phyloP scores from a whole-genome alignment of 2,113 vertebrate genomes.

The Rhizomys pruinosus region DNA sequence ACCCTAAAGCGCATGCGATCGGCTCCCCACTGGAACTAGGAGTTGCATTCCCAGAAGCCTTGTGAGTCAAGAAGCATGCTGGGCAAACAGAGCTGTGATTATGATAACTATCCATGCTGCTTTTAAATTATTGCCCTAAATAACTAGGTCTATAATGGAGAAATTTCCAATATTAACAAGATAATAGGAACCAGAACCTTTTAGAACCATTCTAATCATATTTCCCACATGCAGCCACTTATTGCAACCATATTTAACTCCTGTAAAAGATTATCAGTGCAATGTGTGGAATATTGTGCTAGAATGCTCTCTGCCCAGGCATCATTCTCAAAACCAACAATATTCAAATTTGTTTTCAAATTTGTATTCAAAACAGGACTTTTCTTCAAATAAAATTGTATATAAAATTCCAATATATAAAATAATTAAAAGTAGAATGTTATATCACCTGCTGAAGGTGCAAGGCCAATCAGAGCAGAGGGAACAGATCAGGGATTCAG shows the following conservation, averaged over 20 bases:
- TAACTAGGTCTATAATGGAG: background rate
- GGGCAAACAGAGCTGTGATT: background rate
- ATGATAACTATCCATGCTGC: background rate
- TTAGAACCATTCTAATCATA: background rate
- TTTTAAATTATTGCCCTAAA: background rate
- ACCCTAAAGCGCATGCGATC: background rate
- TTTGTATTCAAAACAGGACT: background rate
- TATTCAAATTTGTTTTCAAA: slow-evolving; percentile 33
- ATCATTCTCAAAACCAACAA: background rate
- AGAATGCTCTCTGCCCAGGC: background rate
- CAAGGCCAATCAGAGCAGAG: background rate
- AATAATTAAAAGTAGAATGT: background rate
- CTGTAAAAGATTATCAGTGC: background rate
- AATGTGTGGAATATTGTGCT: background rate
- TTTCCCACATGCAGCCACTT: slow-evolving; percentile 3
- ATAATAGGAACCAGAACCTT: background rate
- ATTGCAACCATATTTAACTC: background rate
- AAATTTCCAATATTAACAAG: background rate
- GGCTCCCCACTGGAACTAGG: background rate
- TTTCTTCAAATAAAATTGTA: slow-evolving; percentile 35
- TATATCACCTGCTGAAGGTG: background rate
- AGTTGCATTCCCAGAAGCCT: background rate
- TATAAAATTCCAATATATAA: background rate
- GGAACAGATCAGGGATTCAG: background rate
- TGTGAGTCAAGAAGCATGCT: background rate